phyloP scores from a whole-genome alignment of 2,113 vertebrate species.

The Grantiella picta region DNA sequence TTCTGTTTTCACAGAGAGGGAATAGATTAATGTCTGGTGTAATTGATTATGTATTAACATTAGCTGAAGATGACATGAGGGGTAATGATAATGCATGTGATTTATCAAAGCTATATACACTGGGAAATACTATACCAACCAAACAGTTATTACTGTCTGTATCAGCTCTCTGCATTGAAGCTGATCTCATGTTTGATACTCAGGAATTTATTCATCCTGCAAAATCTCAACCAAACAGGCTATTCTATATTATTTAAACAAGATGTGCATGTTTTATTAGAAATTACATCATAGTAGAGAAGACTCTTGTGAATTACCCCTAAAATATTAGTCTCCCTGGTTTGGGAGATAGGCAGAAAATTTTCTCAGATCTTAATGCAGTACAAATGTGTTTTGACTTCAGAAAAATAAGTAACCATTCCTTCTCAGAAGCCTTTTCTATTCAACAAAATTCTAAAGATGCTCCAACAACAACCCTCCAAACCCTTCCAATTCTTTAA shows the following conservation, averaged over 20 bases:
- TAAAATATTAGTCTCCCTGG: not conserved
- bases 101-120: not conserved
- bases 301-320: not conserved
- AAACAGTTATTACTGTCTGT: not conserved
- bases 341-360: not conserved
- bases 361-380: not conserved
- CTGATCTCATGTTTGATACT: not conserved
- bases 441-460: not conserved
- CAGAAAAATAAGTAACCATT: not conserved
- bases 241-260: not conserved
- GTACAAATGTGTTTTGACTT: not conserved
- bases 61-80: not conserved
- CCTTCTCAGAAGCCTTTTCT: not conserved
- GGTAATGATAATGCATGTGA: not conserved
- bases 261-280: not conserved
- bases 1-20: not conserved
- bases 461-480: not conserved
- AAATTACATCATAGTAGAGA: not conserved
- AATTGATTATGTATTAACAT: constrained; percentile 25
- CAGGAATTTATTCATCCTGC: not conserved
- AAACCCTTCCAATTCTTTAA: not conserved
- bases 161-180: not conserved
- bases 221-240: not conserved
- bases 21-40: not conserved
- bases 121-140: not conserved